phyloP scores from a whole-genome alignment of 2,888 invertebrate species.

The Volucella bombylans region DNA sequence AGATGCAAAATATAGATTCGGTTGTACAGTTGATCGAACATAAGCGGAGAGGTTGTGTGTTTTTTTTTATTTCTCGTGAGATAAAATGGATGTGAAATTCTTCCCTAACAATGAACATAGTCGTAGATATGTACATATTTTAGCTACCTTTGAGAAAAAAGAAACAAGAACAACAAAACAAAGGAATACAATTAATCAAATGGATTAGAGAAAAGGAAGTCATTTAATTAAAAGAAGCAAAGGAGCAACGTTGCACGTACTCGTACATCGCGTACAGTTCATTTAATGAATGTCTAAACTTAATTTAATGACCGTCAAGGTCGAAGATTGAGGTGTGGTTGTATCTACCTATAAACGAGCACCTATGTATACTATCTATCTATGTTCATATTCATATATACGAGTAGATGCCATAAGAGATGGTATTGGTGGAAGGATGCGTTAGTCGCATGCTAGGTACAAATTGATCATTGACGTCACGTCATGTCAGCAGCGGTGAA shows the following conservation, averaged over 20 bases:
- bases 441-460: slow-evolving; percentile 15
- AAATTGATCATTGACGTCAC: slow-evolving; percentile 54
- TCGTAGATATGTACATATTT: slow-evolving; percentile 14
- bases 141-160: slow-evolving; percentile 76
- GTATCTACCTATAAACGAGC: too few relatives aligned
- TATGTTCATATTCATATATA: too few relatives aligned
- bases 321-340: background rate
- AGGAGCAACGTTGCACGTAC: background rate
- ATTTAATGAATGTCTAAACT: slow-evolving; percentile 57
- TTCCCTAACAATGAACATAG: slow-evolving; percentile 77
- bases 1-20: too few relatives aligned
- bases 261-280: slow-evolving; percentile 19
- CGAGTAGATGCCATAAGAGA: background rate
- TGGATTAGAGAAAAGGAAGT: slow-evolving; percentile 20
- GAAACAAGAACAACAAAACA: background rate
- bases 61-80: too few relatives aligned
- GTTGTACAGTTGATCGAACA: too few relatives aligned
- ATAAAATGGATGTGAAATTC: slow-evolving; percentile 20
- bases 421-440: slow-evolving; percentile 29
- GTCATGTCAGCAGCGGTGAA: slow-evolving; percentile 4
- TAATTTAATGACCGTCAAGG: slow-evolving; percentile 45
- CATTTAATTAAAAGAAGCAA: slow-evolving; percentile 48
- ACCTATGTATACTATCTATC: too few relatives aligned
- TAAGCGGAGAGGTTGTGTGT: too few relatives aligned
- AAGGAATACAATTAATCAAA: slow-evolving; percentile 53